Evolutionary conservation across 2,113 vertebrate genomes (phyloP).

Genomic region (Laticauda colubrina): DNA sequence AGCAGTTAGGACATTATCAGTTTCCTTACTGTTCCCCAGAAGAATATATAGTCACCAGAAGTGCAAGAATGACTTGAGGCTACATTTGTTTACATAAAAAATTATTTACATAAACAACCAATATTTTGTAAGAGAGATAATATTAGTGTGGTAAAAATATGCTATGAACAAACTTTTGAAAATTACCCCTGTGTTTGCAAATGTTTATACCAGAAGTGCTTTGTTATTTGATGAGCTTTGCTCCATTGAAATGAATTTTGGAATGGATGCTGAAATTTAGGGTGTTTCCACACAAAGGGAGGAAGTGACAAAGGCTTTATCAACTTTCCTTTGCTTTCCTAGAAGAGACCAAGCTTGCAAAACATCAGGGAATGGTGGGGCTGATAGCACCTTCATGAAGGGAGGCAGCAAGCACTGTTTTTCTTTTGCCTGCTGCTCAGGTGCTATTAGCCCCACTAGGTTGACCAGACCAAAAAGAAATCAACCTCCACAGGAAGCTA

Average conservation of each 20-base stretch:
- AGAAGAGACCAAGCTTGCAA: neutral
- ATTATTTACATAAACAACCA: neutral
- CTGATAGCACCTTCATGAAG: neutral
- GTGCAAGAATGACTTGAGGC: neutral
- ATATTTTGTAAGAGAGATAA: neutral
- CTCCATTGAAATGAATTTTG: neutral
- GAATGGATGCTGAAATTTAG: neutral
- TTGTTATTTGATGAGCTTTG: neutral
- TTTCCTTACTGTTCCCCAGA: neutral
- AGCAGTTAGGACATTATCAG: neutral
- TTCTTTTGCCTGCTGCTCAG: neutral
- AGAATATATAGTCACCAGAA: neutral
- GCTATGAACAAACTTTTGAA: neutral
- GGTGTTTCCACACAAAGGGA: neutral
- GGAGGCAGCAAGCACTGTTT: neutral
- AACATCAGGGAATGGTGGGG: neutral
- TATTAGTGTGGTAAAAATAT: neutral
- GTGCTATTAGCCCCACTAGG: neutral
- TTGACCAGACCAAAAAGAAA: neutral
- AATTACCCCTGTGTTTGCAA: neutral
- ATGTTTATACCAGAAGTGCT: neutral
- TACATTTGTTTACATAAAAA: neutral
- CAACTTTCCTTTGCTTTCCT: neutral
- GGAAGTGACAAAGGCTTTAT: neutral
- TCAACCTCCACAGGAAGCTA: neutral